phyloP scores from a whole-genome alignment of 2,797 vertebrate species.

The Meriones psammophilus region DNA sequence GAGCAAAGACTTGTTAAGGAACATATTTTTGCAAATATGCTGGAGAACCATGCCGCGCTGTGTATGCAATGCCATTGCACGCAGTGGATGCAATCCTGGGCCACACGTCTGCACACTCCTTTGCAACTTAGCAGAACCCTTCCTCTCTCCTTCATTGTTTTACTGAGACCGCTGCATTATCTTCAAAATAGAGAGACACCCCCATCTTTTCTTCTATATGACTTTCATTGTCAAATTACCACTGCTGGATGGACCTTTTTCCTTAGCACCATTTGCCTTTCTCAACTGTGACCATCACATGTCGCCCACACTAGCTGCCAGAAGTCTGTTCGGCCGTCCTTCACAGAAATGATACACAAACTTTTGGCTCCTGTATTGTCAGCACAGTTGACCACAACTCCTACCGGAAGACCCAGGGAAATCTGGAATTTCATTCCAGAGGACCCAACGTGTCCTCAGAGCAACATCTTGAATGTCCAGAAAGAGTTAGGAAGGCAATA shows the following conservation, averaged over 20 bases:
- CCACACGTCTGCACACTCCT: background rate
- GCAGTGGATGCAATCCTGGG: background rate
- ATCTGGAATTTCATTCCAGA: background rate
- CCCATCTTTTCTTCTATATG: background rate
- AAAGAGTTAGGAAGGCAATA: constrained; percentile 87
- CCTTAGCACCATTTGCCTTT: background rate
- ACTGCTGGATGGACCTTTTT: background rate
- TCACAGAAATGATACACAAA: background rate
- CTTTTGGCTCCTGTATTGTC: background rate
- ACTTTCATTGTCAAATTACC: background rate
- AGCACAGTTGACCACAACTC: background rate
- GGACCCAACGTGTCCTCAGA: constrained; percentile 90
- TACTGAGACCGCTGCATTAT: background rate
- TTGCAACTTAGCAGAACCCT: background rate
- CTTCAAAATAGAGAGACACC: background rate
- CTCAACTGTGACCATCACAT: background rate
- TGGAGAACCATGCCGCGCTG: background rate
- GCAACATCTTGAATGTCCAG: constrained; percentile 93
- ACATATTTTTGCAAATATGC: background rate
- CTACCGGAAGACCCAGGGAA: background rate
- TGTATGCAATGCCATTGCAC: too few species aligned
- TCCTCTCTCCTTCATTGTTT: background rate
- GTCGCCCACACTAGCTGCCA: background rate
- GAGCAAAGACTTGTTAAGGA: background rate
- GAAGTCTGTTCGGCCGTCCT: background rate